Conservation (phyloP, 2,113 vertebrate species). For the Anarhynchus alexandrinus region DNA sequence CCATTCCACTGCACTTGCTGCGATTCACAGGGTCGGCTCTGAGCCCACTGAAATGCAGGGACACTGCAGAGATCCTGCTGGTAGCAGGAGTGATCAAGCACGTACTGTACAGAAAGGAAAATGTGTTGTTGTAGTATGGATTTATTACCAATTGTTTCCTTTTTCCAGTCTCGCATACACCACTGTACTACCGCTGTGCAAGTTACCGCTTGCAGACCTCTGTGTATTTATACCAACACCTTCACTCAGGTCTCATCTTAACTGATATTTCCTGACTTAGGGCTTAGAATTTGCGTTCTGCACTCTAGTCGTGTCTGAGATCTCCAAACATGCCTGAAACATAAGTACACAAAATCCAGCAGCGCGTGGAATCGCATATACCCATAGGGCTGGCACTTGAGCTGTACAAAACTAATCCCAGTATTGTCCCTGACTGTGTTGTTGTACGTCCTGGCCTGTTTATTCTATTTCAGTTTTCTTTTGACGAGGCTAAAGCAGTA, state of each 20-base stretch:
- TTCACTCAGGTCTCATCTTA: neutral
- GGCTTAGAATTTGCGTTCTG: neutral
- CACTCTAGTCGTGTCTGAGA: neutral
- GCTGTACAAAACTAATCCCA: neutral
- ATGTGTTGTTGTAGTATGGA: neutral
- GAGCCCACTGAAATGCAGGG: neutral
- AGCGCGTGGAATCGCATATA: neutral
- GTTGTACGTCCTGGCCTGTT: neutral
- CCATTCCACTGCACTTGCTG: rapidly evolving
- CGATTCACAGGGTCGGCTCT: neutral
- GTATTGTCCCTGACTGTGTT: neutral
- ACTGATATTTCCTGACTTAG: neutral
- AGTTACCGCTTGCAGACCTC: neutral
- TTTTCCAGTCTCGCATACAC: neutral
- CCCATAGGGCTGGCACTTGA: neutral
- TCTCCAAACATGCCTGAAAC: neutral
- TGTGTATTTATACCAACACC: neutral
- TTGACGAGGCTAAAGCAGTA: neutral
- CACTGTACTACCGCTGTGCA: neutral
- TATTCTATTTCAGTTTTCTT: neutral
- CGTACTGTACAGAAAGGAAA: neutral
- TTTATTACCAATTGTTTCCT: neutral
- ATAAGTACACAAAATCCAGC: neutral
- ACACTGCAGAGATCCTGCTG: neutral
- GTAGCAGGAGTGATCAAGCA: neutral